Conservation (phyloP, 2,888 invertebrate species). For the Epinotia bilunana region DNA sequence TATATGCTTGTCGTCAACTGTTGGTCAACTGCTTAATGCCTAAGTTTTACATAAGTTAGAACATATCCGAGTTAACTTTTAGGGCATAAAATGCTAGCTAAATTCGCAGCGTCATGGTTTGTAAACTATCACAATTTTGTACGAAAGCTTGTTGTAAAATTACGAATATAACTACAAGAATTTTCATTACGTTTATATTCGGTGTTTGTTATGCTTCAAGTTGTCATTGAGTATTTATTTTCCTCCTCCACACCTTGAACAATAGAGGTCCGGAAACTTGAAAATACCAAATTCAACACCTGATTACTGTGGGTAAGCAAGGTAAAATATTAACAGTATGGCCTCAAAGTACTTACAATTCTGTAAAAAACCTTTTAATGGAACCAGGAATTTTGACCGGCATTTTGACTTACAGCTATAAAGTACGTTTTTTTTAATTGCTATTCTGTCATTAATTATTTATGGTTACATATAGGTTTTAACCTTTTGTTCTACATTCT, state of each 20-base stretch:
- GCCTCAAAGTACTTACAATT: conserved; percentile 55
- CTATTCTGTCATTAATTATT: neutral
- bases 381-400: conserved; percentile 65
- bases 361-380: conserved; percentile 58
- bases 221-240: neutral
- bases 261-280: neutral
- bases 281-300: neutral
- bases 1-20: too few species aligned
- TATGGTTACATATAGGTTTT: neutral
- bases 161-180: neutral
- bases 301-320: neutral
- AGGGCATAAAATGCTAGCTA: neutral
- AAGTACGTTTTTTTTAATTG: conserved; percentile 1
- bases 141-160: neutral
- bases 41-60: too few species aligned
- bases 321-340: neutral
- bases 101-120: neutral
- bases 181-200: neutral
- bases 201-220: neutral
- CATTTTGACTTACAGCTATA: conserved; percentile 54
- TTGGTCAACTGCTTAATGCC: too few species aligned
- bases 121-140: neutral
- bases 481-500: neutral
- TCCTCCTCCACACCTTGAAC: too few species aligned
- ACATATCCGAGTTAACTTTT: neutral